Base-by-base conservation (phyloP, 2,888 invertebrate genomes). In the Andrena bucephala region DNA sequence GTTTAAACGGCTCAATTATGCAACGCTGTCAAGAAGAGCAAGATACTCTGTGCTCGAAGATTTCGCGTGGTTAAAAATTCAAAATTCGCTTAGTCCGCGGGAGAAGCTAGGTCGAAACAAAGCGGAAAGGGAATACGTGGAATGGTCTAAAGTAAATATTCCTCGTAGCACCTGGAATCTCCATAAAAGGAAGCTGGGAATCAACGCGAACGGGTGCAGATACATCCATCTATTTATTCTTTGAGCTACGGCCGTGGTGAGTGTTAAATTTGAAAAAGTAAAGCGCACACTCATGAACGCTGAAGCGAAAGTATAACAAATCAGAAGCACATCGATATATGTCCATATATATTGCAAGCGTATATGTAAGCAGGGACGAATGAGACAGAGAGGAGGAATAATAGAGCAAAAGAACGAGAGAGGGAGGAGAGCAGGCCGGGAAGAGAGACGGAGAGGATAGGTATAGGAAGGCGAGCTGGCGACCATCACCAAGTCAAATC, bases 401-500 rank as follows among this genome's bases (percentile, higher is more conserved):
- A 60, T 54, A 13, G 66, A n/a, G 54, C 8, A 48, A 54, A 29
- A 65, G 59, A 29, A 5, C 60, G 29, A 3, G 24, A 31, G 48
- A 63, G 66, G 54, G 73, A 52, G 63, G 42, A 71, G 60, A 74
- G 65, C 63, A 57, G 80, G 52, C 24, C 63, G 85, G 8, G 54
- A 66, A 27, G 72, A 59, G 77, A 54, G 77, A 76, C 59, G 50
- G 57, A 27, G 71, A 72, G 67, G 74, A 66, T 77, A 70, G 81
- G 83, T 77, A 85, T 87, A 89, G 87, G 83, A 89, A 89, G 85
- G 86, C 85, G 89, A 86, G 88, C 89, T 88, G 88, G 89, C 91
- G 90, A 92, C 90, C 91, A 92, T 92, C 92, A 92, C 92, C 92
- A 92, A 92, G 92, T 92, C 92, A 92, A 92, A 92, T 92, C 90